A percentile compares a stretch with the other conserved stretches of the same genome.
phyloP scores from a whole-genome alignment of 2,113 vertebrate species.

The Lagopus muta region DNA sequence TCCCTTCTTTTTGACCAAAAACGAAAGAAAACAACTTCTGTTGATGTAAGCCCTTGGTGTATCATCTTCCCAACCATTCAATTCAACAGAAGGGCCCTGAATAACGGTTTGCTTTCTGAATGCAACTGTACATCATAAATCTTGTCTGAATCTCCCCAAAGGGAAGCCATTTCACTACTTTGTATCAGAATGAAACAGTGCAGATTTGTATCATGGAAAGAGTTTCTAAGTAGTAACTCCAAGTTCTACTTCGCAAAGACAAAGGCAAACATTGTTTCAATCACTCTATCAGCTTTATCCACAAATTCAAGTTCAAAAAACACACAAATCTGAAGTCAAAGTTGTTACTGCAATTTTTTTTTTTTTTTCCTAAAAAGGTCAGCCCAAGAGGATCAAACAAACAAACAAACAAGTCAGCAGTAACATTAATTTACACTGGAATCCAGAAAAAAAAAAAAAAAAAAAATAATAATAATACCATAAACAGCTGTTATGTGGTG shows the following conservation, averaged over 20 bases:
- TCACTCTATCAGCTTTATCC: neutral
- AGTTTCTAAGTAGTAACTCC: neutral
- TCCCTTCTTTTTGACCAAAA: conserved; percentile 6
- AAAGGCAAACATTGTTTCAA: neutral
- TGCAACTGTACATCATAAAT: neutral
- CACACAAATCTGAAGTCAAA: neutral
- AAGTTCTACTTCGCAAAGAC: neutral
- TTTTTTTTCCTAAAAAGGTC: neutral
- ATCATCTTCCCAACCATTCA: neutral
- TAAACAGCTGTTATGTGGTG: neutral
- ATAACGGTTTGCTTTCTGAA: neutral
- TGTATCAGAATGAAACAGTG: neutral
- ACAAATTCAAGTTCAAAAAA: neutral
- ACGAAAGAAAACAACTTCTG: conserved; percentile 7
- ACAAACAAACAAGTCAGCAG: neutral
- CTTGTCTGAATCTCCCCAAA: neutral
- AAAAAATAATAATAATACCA: neutral
- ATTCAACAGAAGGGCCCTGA: neutral
- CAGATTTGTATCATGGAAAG: neutral
- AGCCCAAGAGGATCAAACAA: neutral
- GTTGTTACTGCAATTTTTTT: neutral
- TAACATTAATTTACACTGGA: neutral
- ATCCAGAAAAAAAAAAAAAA: neutral
- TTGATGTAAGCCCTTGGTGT: neutral
- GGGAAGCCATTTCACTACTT: neutral